Base-by-base conservation (phyloP, 2,888 invertebrate species). In the Pegoplata infirma region DNA sequence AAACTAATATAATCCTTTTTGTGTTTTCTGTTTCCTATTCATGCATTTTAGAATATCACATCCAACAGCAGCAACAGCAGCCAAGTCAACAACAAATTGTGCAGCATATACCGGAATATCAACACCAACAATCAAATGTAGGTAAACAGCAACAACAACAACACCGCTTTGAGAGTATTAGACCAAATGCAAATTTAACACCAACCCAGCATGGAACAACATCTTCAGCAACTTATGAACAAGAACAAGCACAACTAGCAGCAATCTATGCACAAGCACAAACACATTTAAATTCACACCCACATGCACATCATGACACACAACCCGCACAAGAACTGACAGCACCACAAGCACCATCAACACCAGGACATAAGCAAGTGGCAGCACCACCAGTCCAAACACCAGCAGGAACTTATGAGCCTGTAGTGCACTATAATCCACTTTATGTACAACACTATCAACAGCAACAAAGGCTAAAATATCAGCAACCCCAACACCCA, bases 391-490 rank as follows among this genome's bases (percentile, higher is more conserved):
- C 32, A 32, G 12, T 12, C 36, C 67, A 56, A 53, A n/a, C 81
- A 75, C 32, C 78, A 64, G 28, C 23, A n/a, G 36, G 49, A 4
- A 14, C 71, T 5, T 76, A 79, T 6, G 59, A 82, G 46, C 86
- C 84, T 55, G 58, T 85, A 40, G 82, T 85, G 40, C 87, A 86
- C 82, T 86, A 85, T 80, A 86, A 85, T 82, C 85, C 87, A 66
- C 82, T 83, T 74, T 86, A 86, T 69, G 83, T 84, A 79, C 69
- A 67, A 16, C 55, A 66, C 81, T 80, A 72, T 78, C 83, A 80
- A 68, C 82, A 80, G 17, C 81, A 81, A n/a, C 80, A 80, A 12
- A 75, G 78, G 2, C 81, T 63, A n/a, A 63, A 63, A 49, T 63
- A 36, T 21, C 63, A 81, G 25, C 82, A 80, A 14, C 44, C 59